Conservation (phyloP, 2,113 vertebrate genomes). For the Glaucidium brasilianum region DNA sequence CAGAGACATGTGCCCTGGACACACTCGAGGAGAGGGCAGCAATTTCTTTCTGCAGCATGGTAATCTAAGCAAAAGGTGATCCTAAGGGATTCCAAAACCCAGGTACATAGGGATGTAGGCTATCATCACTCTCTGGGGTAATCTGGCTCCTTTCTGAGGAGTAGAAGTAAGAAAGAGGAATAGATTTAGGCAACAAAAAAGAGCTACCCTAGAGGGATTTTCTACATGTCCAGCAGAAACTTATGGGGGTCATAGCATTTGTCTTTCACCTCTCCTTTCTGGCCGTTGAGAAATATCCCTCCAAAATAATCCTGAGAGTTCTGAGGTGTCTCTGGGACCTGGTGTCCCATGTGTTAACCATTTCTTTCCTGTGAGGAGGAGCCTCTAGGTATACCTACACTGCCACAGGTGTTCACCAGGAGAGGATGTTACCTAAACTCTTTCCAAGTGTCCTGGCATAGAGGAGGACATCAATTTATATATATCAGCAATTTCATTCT, state of each 20-base stretch:
- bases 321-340: not conserved
- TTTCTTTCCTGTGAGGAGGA: not conserved
- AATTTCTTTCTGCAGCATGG: not conserved
- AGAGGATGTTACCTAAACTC: not conserved
- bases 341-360: not conserved
- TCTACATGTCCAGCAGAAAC: not conserved
- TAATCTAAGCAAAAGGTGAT: not conserved
- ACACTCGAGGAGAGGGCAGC: not conserved
- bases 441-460: not conserved
- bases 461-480: not conserved
- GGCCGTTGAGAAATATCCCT: accelerated
- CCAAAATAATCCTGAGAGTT: not conserved
- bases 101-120: not conserved
- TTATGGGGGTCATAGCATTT: not conserved
- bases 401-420: not conserved
- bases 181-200: not conserved
- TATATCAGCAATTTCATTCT: not conserved
- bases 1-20: not conserved
- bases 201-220: not conserved
- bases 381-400: not conserved
- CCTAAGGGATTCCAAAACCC: not conserved
- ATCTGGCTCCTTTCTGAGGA: not conserved
- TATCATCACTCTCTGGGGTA: not conserved
- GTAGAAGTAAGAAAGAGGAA: not conserved
- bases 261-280: not conserved